Percentiles rank a stretch among this genome's conserved stretches.
Evolutionary conservation across 2,797 vertebrate species (phyloP).

Genomic region (Sebastes diaconus): DNA sequence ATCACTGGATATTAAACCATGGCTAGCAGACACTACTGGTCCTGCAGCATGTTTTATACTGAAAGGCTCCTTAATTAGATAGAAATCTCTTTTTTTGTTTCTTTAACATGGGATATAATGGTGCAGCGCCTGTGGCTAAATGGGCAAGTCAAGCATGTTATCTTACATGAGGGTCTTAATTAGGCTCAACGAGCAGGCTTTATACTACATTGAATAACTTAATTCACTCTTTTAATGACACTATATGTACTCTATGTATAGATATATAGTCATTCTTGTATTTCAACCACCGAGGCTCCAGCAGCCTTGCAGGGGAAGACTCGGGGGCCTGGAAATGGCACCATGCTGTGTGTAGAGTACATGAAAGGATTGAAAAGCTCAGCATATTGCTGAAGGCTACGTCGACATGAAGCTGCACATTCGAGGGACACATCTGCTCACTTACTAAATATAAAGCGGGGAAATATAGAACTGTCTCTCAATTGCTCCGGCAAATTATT

Average conservation of each 20-base stretch:
- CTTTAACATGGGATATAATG: conserved; percentile 31
- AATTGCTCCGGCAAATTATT: conserved; percentile 42
- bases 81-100: conserved; percentile 10
- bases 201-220: conserved; percentile 25
- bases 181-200: conserved; percentile 29
- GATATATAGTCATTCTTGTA: conserved; percentile 17
- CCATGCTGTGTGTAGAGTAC: conserved; percentile 56
- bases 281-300: conserved; percentile 6
- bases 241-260: background rate
- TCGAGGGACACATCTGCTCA: conserved; percentile 55
- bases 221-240: conserved; percentile 33
- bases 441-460: conserved; percentile 49
- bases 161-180: conserved; percentile 47
- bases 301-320: conserved; percentile 17
- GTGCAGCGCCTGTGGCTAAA: conserved; percentile 22
- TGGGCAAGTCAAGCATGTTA: conserved; percentile 45
- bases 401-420: conserved; percentile 45
- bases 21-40: background rate
- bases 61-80: conserved; percentile 29
- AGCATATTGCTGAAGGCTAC: conserved; percentile 57
- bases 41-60: conserved; percentile 11
- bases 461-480: conserved; percentile 32
- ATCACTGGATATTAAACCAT: conserved; percentile 28
- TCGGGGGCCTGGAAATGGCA: conserved; percentile 47
- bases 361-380: conserved; percentile 70